phyloP scores from a whole-genome alignment of 2,888 invertebrate species.

The Agrotis segetum region DNA sequence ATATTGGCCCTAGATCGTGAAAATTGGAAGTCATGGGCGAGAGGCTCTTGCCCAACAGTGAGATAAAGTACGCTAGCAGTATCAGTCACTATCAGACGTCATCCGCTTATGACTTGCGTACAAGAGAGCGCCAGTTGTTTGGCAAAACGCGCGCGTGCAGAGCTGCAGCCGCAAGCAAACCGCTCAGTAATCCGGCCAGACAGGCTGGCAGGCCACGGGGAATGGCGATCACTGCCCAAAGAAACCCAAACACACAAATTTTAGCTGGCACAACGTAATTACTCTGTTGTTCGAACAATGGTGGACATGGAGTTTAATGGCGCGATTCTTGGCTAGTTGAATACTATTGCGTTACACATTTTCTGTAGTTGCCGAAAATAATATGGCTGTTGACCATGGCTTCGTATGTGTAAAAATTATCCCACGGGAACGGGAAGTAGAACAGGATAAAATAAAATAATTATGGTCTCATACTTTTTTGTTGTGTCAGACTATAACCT shows the following conservation, averaged over 20 bases:
- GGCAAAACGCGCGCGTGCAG: constrained; percentile 47
- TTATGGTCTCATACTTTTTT: no score
- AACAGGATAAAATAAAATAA: no score
- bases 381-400: no score
- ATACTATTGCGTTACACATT: neutral
- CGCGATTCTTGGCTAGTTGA: neutral
- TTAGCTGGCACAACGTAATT: constrained; percentile 16
- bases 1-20: no score
- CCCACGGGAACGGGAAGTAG: no score
- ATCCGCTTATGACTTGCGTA: constrained; percentile 14
- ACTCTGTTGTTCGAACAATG: constrained; percentile 17
- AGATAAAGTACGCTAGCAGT: no score
- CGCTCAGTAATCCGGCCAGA: constrained; percentile 40
- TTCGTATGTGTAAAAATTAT: no score
- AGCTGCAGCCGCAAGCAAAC: constrained; percentile 20
- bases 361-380: no score
- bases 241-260: constrained; percentile 26
- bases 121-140: constrained; percentile 49
- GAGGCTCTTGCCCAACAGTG: no score
- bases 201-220: constrained; percentile 25
- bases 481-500: no score
- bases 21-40: no score
- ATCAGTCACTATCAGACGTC: neutral
- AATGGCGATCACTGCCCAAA: constrained; percentile 24
- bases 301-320: neutral